Evolutionary conservation across 2,113 vertebrate species (phyloP).

Genomic region (Passer domesticus): DNA sequence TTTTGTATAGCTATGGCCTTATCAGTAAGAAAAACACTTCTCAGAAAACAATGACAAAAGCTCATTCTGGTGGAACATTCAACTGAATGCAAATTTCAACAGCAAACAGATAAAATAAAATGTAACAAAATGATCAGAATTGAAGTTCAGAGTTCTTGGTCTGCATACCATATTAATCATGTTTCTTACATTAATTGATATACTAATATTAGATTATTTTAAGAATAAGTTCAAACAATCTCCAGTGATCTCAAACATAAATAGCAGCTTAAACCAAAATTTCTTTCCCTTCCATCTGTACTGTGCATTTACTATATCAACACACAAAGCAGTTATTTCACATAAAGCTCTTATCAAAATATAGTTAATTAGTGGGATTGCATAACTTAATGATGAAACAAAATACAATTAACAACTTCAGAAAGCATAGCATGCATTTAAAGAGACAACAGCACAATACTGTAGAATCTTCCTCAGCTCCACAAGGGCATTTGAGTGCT

Average conservation of each 20-base stretch:
- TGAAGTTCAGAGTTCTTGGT: neutral
- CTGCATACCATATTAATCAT: neutral
- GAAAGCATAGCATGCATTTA: neutral
- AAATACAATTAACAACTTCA: neutral
- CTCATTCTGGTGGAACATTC: neutral
- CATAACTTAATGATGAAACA: neutral
- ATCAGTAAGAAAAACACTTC: neutral
- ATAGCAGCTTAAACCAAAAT: neutral
- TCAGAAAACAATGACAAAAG: neutral
- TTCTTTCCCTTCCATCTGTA: neutral
- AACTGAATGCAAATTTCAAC: neutral
- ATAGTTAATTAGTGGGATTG: neutral
- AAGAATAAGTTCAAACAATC: neutral
- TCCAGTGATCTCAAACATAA: neutral
- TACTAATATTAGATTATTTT: neutral
- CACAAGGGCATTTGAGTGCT: neutral
- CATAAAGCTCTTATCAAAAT: neutral
- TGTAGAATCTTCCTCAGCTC: neutral
- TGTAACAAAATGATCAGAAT: neutral
- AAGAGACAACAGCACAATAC: neutral
- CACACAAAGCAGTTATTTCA: neutral
- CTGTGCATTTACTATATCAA: neutral
- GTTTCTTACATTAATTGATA: neutral
- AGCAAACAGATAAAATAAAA: neutral
- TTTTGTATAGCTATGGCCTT: neutral